Base-by-base conservation (phyloP, 2,888 invertebrate genomes). In the Entomobrya multifasciata region DNA sequence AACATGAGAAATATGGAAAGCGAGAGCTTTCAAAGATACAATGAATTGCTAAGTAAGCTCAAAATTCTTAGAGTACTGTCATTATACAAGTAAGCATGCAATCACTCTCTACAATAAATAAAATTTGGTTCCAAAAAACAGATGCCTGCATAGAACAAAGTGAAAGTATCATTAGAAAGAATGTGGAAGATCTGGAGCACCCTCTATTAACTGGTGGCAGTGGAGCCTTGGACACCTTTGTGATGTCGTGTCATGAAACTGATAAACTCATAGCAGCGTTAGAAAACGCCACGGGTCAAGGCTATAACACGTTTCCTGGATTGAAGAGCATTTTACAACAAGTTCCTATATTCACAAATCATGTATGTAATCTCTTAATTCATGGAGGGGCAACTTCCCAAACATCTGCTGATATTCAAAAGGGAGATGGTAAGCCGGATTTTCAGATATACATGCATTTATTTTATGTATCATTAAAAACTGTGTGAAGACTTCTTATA, bases 331-430 rank as follows among this genome's bases (percentile, higher is more conserved):
- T 94, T 17, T 92, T 93, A 55, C 93, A 92, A 47, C 92, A 92
- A 88, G 92, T 94, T 20, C 94, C 93, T 90, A 93, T 93, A 87
- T 93, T 94, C 86, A 93, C 94, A 5, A 95, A 95, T 92, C 93
- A 93, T 72, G 92, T 95, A 72, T 93, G 95, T 4, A 94, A 94
- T 76, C 94, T 94, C 91, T 93, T 96, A 88, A 93, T 96, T 70
- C 95, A 95, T 91, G 96, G 96, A n/a, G 95, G 95, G 92, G 95
- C 96, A 1, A 95, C 96, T 10, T 95, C 96, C 2, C 96, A 96
- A 92, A 95, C 95, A 0, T 95, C 96, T 62, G 95, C 95, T 30
- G 95, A 92, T 70, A 91, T 93, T 84, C 93, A 93, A 76, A 92
- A 92, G 60, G 93, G 93, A 25, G 93, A 93, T 87, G 92, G 93